Evolutionary conservation across 2,797 vertebrate species (phyloP), one percentile per base, ranked within the genome.

Genomic region (Botia kubotai): DNA sequence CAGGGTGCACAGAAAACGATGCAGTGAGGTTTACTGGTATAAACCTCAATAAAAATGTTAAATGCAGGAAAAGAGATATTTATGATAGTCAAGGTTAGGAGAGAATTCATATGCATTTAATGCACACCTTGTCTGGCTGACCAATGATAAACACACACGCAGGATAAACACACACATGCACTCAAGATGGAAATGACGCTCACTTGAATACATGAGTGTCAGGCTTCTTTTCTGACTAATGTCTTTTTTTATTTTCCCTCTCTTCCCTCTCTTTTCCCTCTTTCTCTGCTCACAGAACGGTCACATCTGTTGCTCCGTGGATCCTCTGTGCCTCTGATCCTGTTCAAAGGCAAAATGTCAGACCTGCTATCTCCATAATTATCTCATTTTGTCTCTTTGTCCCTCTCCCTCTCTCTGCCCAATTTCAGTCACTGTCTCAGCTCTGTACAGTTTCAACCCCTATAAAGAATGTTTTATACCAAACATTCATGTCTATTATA

Each of bases 281-380:
- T 68, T 11, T 82, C 11, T 82, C 65, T 70, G 21, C 39, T 58
- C 57, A 17, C 81, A 96, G 95, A 96, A 96, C 17, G 95, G 95
- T 84, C 95, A 96, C 74, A 84, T 94, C 88, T 96, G 95, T 91
- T 96, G 95, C 90, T 96, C 94, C 89, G 95, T 96, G 93, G 95
- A 96, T 86, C 95, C 95, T 88, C 93, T 95, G 92, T 96, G 95
- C 94, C 95, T 96, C 92, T 95, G 96, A 94, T 93, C 94, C 86
- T 93, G 76, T 79, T 84, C 67, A 81, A 58, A 72, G 48, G 67
- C 71, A 72, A 79, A 33, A 62, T 67, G 19, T 83, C 39, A 77
- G 53, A 69, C 29, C 63, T 60, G 65, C 72, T 72, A 57, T 76
- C 58, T 75, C 57, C 70, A 36, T 43, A 71, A 66, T 53, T 60